These are phyloP conservation scores for Phalacrocorax aristotelis DNA, from an alignment of 2,113 vertebrate species.

Conservation along the genomic window DNA sequence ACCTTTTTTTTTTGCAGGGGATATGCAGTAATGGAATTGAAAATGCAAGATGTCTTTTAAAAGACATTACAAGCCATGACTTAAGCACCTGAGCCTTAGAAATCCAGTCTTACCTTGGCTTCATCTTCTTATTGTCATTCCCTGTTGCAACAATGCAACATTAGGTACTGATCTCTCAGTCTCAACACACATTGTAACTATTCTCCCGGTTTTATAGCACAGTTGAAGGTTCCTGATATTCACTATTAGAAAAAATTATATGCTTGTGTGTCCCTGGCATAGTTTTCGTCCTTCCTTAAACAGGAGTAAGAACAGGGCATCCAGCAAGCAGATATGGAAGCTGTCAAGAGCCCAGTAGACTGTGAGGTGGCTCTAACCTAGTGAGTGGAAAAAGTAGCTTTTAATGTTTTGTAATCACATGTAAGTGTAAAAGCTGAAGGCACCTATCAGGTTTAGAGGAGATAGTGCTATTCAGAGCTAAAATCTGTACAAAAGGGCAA, in stretches of 20 bases:
- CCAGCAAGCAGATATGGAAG: fast-evolving
- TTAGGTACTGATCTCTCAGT: background rate
- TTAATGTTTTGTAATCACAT: background rate
- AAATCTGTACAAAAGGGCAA: background rate
- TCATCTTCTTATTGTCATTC: background rate
- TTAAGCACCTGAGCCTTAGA: background rate
- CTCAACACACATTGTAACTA: fast-evolving
- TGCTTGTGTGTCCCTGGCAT: background rate
- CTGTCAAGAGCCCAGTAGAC: background rate
- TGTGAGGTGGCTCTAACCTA: background rate
- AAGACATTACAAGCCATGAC: background rate
- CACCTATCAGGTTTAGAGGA: background rate
- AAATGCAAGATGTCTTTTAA: background rate
- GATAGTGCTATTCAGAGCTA: background rate
- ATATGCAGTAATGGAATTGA: background rate
- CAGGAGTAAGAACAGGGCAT: background rate
- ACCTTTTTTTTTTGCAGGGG: background rate
- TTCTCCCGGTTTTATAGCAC: background rate
- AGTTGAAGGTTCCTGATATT: background rate
- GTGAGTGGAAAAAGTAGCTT: background rate
- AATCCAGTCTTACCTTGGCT: background rate
- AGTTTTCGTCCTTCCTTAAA: background rate
- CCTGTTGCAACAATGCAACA: background rate
- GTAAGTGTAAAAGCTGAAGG: constrained; percentile 12
- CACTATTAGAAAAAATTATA: background rate